Percentiles rank a stretch among this genome's conserved stretches.
These are phyloP conservation scores for Lumbricus terrestris DNA, from an alignment of 2,888 invertebrate genomes.

Conservation along the genomic window DNA sequence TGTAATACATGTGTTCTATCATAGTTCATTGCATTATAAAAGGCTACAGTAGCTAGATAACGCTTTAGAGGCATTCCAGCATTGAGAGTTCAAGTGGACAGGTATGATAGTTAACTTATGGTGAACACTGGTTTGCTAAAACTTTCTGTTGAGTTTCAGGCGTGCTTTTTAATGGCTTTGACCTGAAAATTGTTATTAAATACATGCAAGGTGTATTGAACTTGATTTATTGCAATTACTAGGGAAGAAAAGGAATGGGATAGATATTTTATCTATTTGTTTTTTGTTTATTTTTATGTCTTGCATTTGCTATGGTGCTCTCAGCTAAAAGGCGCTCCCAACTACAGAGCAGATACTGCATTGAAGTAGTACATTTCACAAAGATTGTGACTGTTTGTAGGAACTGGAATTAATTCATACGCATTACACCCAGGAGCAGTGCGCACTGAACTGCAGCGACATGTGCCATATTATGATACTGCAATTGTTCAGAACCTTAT, in stretches of 20 bases:
- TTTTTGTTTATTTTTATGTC: too few relatives aligned
- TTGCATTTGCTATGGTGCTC: too few relatives aligned
- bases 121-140: neutral
- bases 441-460: conserved; percentile 41
- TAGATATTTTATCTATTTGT: neutral
- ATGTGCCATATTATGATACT: conserved; percentile 40
- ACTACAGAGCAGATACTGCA: too few relatives aligned
- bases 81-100: neutral
- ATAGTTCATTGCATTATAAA: neutral
- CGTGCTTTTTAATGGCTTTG: neutral
- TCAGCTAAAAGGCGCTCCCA: too few relatives aligned
- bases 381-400: conserved; percentile 13
- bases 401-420: conserved; percentile 30
- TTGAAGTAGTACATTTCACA: neutral
- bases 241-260: neutral
- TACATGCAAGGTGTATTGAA: neutral
- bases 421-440: conserved; percentile 31
- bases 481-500: conserved; percentile 38
- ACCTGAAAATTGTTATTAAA: neutral
- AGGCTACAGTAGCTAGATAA: neutral
- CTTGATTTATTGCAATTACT: neutral
- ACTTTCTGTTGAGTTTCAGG: neutral
- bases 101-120: neutral
- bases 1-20: neutral
- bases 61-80: neutral